A percentile compares a stretch with the other conserved stretches of the same genome.
phyloP scores from a whole-genome alignment of 2,888 invertebrate genomes.

The Papilio elwesi region DNA sequence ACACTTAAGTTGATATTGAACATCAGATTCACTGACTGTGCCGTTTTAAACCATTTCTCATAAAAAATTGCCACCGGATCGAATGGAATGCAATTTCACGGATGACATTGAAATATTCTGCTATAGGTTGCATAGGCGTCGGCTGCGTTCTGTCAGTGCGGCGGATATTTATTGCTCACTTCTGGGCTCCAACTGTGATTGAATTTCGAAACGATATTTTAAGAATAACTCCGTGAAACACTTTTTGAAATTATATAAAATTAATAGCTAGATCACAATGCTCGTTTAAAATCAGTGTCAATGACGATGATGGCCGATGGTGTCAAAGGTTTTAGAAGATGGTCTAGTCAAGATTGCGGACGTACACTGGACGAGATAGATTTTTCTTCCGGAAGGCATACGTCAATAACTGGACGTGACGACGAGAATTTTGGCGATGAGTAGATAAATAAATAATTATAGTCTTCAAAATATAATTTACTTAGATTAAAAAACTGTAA shows the following conservation, averaged over 20 bases:
- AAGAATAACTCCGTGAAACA: conserved; percentile 54
- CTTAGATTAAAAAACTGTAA: too few relatives aligned
- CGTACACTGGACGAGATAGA: too few relatives aligned
- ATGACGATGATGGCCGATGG: neutral
- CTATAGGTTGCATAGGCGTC: conserved; percentile 46
- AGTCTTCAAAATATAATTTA: too few relatives aligned
- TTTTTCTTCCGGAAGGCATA: too few relatives aligned
- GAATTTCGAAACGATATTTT: conserved; percentile 64
- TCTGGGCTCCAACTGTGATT: conserved; percentile 48
- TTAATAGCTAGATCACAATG: neutral
- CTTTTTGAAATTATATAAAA: conserved; percentile 41
- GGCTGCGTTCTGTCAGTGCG: conserved; percentile 44
- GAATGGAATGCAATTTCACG: conserved; percentile 61
- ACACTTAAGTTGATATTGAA: neutral
- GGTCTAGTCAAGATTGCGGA: too few relatives aligned
- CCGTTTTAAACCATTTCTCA: conserved; percentile 56
- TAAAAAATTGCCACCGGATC: conserved; percentile 53
- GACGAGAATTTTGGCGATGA: too few relatives aligned
- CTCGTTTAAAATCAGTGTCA: neutral
- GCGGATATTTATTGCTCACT: conserved; percentile 46
- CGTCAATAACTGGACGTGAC: too few relatives aligned
- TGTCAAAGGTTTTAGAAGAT: neutral
- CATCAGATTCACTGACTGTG: neutral
- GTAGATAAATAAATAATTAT: too few relatives aligned
- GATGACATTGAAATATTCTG: conserved; percentile 59